phyloP scores from a whole-genome alignment of 2,113 vertebrate species.

The Heterotis niloticus region DNA sequence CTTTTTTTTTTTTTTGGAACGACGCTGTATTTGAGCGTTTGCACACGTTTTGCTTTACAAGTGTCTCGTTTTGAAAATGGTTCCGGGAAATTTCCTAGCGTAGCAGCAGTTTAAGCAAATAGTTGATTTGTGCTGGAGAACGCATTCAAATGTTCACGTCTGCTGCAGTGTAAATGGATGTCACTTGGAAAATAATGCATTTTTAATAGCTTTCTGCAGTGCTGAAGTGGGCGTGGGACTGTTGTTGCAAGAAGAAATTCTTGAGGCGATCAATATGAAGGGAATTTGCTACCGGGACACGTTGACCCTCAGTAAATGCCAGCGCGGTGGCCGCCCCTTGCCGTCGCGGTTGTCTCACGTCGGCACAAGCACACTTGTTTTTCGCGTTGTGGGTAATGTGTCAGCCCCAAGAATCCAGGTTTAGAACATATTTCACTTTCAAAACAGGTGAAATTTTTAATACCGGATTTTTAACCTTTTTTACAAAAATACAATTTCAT shows the following conservation, averaged over 20 bases:
- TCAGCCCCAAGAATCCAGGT: constrained; percentile 2
- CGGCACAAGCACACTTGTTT: constrained; percentile 16
- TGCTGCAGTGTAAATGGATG: constrained; percentile 32
- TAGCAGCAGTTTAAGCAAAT: constrained; percentile 22
- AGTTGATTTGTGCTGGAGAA: constrained; percentile 24
- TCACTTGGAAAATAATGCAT: constrained; percentile 36
- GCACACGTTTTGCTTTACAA: neutral
- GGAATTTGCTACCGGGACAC: constrained; percentile 36
- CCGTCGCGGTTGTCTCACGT: neutral
- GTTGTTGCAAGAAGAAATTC: constrained; percentile 30
- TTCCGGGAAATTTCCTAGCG: constrained; percentile 10
- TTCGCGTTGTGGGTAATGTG: constrained; percentile 17
- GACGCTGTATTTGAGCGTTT: neutral
- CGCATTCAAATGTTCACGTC: constrained; percentile 28
- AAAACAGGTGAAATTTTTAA: neutral
- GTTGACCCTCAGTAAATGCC: constrained; percentile 32
- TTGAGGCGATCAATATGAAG: constrained; percentile 34
- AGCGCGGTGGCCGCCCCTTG: constrained; percentile 10
- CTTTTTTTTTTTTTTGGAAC: neutral
- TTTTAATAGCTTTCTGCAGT: constrained; percentile 30
- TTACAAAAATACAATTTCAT: too few species aligned
- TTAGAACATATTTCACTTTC: constrained; percentile 9
- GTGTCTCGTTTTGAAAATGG: constrained; percentile 13
- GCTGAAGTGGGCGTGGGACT: constrained; percentile 28
- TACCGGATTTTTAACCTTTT: neutral